Conservation (phyloP, 2,888 invertebrate species). For the Chloroclysta siterata region DNA sequence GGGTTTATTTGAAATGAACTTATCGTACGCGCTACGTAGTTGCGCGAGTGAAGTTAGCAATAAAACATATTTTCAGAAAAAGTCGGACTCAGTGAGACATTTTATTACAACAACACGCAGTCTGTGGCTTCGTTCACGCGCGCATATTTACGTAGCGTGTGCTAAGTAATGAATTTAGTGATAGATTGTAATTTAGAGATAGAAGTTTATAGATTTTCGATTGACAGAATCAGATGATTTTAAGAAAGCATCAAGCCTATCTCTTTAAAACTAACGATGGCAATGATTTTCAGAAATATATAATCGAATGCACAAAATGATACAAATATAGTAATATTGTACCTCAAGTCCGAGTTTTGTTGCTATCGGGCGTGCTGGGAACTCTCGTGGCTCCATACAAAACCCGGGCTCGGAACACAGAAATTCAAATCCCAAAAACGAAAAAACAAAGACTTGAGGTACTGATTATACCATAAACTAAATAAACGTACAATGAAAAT, state of each 20-base stretch:
- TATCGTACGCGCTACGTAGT: slow-evolving; percentile 11
- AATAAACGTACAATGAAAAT: slow-evolving; percentile 33
- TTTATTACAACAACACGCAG: background rate
- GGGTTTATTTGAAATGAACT: slow-evolving; percentile 61
- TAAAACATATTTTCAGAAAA: slow-evolving; percentile 16
- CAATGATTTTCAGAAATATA: slow-evolving; percentile 5
- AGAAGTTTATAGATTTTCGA: background rate
- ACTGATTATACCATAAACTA: slow-evolving; percentile 8
- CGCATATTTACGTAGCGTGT: slow-evolving; percentile 7
- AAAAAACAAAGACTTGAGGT: too few species aligned
- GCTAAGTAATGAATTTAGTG: background rate
- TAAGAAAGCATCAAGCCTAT: slow-evolving; percentile 13
- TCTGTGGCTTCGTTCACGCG: slow-evolving; percentile 11
- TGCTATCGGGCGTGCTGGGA: too few species aligned
- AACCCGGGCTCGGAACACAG: too few species aligned
- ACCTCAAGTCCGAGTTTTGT: too few species aligned
- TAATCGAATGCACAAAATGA: slow-evolving; percentile 13
- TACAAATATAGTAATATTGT: slow-evolving; percentile 7
- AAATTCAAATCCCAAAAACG: too few species aligned
- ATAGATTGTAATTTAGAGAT: background rate
- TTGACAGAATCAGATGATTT: background rate
- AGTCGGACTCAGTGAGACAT: slow-evolving; percentile 14
- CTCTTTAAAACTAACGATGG: slow-evolving; percentile 8
- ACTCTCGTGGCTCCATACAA: too few species aligned
- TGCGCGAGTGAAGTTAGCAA: slow-evolving; percentile 18